Evolutionary conservation across 2,113 vertebrate species (phyloP), one percentile per base, ranked within the genome.

Genomic region (Protomyctophum bolini): DNA sequence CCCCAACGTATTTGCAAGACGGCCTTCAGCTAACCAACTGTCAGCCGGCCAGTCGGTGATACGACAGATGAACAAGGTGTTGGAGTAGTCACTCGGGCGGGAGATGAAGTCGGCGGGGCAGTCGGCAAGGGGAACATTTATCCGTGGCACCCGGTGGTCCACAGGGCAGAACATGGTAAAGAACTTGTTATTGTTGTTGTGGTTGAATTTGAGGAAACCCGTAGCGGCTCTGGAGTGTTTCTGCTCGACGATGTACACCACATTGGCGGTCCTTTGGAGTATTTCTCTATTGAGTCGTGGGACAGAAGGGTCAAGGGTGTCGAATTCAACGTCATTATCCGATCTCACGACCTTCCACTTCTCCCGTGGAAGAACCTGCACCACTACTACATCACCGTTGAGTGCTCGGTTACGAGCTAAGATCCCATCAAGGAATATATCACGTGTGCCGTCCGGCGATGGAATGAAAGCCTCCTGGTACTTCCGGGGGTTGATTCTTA

Each of bases 401-500:
- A 99, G 89, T 2, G 97, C 95, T 91, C 98, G 93, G 88, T 99
- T 99, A 48, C 98, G 95, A 83, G 95, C 89, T 68, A 95, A 91
- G 15, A 98, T 91, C 6, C 98, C 98, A 6, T 99, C 96, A 72
- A 99, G 95, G 83, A 98, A 98, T 83, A 99, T 96, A 80, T 99
- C 98, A 0, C 95, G 87, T 7, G 75, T 83, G 54, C 96, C 95
- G 76, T 97, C 95, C 97, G 95, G 96, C 73, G 96, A 96, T 67
- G 97, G 96, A 87, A 98, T 80, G 75, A 97, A 99, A 75, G 95
- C 97, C 82, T 99, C 97, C 1, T 97, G 95, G 88, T 95, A 99
- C 77, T 96, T 98, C 93, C 96, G 99, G 10, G 97, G 97, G 93
- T 99, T 99, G 86, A 99, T 98, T 92, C 97, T 94, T 59, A 99